Evolutionary conservation across 2,888 invertebrate genomes (phyloP).

Genomic region (Cheilosia vulpina): DNA sequence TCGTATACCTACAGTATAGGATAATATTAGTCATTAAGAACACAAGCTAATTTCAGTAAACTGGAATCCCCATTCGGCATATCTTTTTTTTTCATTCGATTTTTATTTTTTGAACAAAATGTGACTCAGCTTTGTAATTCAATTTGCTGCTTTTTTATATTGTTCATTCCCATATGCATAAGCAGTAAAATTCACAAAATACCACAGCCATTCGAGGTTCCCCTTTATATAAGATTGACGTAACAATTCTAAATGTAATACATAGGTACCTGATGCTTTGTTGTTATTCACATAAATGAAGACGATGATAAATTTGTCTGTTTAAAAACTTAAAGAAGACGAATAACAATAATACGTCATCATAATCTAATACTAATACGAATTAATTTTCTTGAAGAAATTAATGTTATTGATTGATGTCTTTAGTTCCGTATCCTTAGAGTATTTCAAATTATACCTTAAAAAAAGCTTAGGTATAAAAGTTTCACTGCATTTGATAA

Average conservation of each 20-base stretch:
- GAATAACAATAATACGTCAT: background rate
- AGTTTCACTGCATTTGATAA: conserved; percentile 9
- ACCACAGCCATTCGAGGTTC: too few species aligned
- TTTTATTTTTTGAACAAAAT: background rate
- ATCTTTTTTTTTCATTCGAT: background rate
- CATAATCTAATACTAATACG: background rate
- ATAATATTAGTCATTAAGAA: background rate
- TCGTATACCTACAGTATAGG: background rate
- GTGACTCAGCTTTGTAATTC: conserved; percentile 21
- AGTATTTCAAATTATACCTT: too few species aligned
- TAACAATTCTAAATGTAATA: background rate
- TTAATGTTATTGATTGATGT: too few species aligned
- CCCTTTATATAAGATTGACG: conserved; percentile 3
- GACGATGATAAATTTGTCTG: background rate
- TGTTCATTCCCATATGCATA: background rate
- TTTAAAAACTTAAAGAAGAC: background rate
- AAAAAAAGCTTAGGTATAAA: too few species aligned
- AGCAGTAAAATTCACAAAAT: background rate
- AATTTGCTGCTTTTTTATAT: conserved; percentile 5
- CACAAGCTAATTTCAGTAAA: conserved; percentile 2
- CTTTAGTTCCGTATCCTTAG: too few species aligned
- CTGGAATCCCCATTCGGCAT: conserved; percentile 2
- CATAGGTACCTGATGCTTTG: background rate
- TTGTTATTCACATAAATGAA: conserved; percentile 1
- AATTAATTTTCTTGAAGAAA: background rate